Base-by-base conservation (phyloP, 2,113 vertebrate genomes). In the Mustela lutreola region DNA sequence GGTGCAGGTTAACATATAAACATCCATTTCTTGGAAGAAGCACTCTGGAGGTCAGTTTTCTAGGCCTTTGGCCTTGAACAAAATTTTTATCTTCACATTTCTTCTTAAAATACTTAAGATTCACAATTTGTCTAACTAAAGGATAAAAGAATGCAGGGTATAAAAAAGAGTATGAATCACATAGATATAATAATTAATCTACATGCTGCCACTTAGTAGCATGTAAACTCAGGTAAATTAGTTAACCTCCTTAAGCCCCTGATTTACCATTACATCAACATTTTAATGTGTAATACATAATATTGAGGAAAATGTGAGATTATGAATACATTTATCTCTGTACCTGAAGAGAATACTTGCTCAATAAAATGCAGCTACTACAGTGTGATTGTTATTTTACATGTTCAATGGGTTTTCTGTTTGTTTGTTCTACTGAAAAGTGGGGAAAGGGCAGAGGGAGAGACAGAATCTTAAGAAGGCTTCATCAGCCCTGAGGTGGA, bases 1-100 rank as follows among this genome's bases (percentile, higher is more conserved):
- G 3, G 31, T 90, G 21, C 31, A 81, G 56, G 26, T 76, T 96
- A 91, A 93, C 56, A 95, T 31, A 9, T 67, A 89, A 97, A 76
- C 53, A 84, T 80, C 11, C 8, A 53, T 50, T 97, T 96, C 56
- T 88, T 85, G 19, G 26, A 76, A 80, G 62, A 91, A 80, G 39
- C 4, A 60, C 28, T 70, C 5, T 75, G 48, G 31, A 86, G 56
- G 7, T 53, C 33, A 96, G 31, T 80, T 60, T 73, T 79, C 62
- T 81, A 88, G 73, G 7, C 12, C n/a, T 93, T 81, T 91, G 26
- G 22, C 4, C 39, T 97, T 76, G 24, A 39, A 58, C 2, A 91
- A 92, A 88, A 97, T 87, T 60, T 91, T 12, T 91, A 58, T 62
- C 16, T 78, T 6, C 14, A 81, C 18, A 42, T 85, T 93, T 91